phyloP scores from a whole-genome alignment of 1,140 invertebrate species.

The Belonocnema kinseyi region DNA sequence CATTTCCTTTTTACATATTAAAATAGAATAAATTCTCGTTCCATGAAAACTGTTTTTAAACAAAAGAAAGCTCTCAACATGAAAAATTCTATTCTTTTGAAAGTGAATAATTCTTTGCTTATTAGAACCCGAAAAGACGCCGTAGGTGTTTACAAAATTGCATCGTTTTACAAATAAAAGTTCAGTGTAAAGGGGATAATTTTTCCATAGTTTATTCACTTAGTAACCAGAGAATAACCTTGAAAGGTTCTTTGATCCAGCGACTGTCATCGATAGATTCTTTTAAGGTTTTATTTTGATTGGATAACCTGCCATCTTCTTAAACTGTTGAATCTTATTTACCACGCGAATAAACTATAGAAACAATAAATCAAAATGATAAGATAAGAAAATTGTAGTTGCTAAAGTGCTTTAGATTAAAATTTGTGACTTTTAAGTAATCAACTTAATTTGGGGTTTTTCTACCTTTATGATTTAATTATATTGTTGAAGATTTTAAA shows the following conservation, averaged over 20 bases:
- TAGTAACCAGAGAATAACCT: no score
- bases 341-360: background rate
- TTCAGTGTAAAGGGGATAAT: constrained; percentile 15
- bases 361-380: background rate
- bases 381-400: background rate
- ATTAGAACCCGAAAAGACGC: background rate
- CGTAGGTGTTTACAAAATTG: background rate
- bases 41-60: no score
- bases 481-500: background rate
- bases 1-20: background rate
- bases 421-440: background rate
- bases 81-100: background rate
- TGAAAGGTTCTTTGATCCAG: no score
- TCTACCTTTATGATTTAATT: background rate
- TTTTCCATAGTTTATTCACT: background rate
- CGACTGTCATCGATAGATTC: no score
- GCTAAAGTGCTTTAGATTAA: background rate
- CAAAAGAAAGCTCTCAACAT: background rate
- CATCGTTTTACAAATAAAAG: background rate
- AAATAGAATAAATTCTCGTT: no score
- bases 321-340: no score
- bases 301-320: no score
- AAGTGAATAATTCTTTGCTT: background rate
- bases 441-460: constrained; percentile 27
- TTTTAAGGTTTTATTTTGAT: no score